Conservation (phyloP, 2,888 invertebrate genomes). For the Nomada lathburiana region DNA sequence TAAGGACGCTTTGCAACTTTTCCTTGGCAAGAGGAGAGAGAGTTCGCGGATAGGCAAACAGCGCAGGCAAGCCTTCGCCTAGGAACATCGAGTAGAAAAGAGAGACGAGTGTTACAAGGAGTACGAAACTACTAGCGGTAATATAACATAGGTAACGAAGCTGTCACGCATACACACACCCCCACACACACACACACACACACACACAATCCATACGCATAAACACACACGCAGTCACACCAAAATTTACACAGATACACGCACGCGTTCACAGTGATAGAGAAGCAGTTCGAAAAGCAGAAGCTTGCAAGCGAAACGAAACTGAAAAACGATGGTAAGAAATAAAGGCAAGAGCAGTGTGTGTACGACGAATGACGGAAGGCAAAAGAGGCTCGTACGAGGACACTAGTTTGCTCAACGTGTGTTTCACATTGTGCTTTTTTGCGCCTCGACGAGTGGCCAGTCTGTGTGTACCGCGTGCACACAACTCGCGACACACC, state of each 20-base stretch:
- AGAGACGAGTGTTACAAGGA: conserved; percentile 13
- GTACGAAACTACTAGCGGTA: conserved; percentile 28
- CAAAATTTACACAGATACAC: neutral
- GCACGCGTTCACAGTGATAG: conserved; percentile 8
- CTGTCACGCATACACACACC: too few species aligned
- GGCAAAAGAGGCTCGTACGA: conserved; percentile 65
- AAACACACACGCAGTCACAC: too few species aligned
- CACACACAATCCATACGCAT: neutral
- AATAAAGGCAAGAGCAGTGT: conserved; percentile 15
- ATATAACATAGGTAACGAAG: conserved; percentile 51
- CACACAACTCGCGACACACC: conserved; percentile 44
- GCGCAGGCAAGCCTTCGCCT: conserved; percentile 52
- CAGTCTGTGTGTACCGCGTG: conserved; percentile 62
- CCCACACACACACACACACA: too few species aligned
- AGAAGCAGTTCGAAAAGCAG: conserved; percentile 61
- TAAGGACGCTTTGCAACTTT: conserved; percentile 6
- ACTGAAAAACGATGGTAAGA: conserved; percentile 26
- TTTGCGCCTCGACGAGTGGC: conserved; percentile 62
- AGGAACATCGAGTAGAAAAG: conserved; percentile 39
- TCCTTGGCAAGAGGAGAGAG: conserved; percentile 8
- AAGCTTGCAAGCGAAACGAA: conserved; percentile 67
- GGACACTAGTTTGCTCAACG: conserved; percentile 52
- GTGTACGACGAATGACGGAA: conserved; percentile 65
- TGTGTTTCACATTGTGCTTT: conserved; percentile 42
- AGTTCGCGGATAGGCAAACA: conserved; percentile 25